Conservation (phyloP, 2,888 invertebrate species). For the Coenonympha glycerion region DNA sequence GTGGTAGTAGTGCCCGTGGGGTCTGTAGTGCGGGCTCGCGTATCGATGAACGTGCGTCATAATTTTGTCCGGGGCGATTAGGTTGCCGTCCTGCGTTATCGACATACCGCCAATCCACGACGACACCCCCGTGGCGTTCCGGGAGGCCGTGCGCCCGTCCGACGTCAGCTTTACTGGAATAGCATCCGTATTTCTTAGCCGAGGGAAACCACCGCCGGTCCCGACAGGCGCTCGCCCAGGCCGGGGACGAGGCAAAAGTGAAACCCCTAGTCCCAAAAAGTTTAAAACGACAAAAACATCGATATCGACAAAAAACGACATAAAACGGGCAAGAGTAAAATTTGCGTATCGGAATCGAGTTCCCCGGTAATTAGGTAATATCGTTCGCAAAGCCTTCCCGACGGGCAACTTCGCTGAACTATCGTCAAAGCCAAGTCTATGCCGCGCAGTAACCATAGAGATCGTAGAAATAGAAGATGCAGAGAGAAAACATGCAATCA, state of each 20-base stretch:
- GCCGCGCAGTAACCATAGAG: slow-evolving; percentile 77
- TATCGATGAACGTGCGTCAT: slow-evolving; percentile 71
- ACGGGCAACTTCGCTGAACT: slow-evolving; percentile 62
- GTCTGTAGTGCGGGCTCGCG: slow-evolving; percentile 71
- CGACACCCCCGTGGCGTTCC: slow-evolving; percentile 61
- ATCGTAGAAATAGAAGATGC: slow-evolving; percentile 74
- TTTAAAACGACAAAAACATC: slow-evolving; percentile 61
- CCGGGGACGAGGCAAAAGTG: slow-evolving; percentile 47
- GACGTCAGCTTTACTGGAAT: slow-evolving; percentile 76
- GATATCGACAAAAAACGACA: slow-evolving; percentile 65
- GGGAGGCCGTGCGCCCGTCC: slow-evolving; percentile 65
- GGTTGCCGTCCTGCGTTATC: slow-evolving; percentile 71
- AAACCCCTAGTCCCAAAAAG: slow-evolving; percentile 56
- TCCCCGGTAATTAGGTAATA: slow-evolving; percentile 40
- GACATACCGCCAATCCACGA: slow-evolving; percentile 75
- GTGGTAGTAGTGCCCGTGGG: slow-evolving; percentile 68
- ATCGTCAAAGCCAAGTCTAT: slow-evolving; percentile 71
- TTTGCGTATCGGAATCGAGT: slow-evolving; percentile 32
- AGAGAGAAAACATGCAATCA: slow-evolving; percentile 68
- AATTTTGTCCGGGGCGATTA: slow-evolving; percentile 71
- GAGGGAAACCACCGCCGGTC: slow-evolving; percentile 57
- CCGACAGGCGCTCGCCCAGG: slow-evolving; percentile 62
- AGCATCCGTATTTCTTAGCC: slow-evolving; percentile 72
- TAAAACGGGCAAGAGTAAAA: slow-evolving; percentile 56
- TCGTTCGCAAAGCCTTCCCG: slow-evolving; percentile 58